A percentile compares a stretch with the other conserved stretches of the same genome.
These are phyloP conservation scores for Erethizon dorsatum DNA, from an alignment of 2,797 vertebrate genomes.

Conservation along the genomic window DNA sequence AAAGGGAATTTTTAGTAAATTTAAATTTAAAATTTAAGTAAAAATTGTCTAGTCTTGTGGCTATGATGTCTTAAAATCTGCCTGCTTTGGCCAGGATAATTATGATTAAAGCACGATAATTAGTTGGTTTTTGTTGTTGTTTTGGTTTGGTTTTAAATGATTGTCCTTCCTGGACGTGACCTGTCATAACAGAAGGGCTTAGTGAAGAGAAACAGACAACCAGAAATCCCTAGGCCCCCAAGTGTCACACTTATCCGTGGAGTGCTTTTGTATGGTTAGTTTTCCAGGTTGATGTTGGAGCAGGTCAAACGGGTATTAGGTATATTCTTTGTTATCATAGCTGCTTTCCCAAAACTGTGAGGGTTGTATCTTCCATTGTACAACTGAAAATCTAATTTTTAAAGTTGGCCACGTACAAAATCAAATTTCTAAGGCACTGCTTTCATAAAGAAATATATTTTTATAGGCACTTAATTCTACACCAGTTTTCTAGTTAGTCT, in stretches of 20 bases:
- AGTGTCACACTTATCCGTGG: background rate
- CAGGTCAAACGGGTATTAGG: background rate
- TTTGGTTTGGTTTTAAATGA: background rate
- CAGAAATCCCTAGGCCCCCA: background rate
- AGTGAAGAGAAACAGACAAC: background rate
- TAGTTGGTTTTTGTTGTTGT: background rate
- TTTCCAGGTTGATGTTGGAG: background rate
- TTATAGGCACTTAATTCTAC: constrained; percentile 21
- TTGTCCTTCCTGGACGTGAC: background rate
- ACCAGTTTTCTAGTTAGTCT: constrained; percentile 3
- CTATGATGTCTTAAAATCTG: background rate
- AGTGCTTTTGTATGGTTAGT: background rate
- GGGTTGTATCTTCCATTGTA: background rate
- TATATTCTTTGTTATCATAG: background rate
- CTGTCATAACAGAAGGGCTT: background rate
- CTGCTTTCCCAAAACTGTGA: constrained; percentile 4
- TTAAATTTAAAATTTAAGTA: background rate
- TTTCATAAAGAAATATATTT: background rate
- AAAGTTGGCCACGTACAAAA: background rate
- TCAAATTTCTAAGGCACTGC: background rate
- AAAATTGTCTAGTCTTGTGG: background rate
- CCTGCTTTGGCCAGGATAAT: constrained; percentile 8
- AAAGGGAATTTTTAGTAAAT: constrained; percentile 4
- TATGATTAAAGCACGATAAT: constrained; percentile 21
- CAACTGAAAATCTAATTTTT: background rate